Evolutionary conservation across 2,797 vertebrate genomes (phyloP), one percentile per base, ranked within the genome.

Genomic region (Neopelma chrysocephalum): DNA sequence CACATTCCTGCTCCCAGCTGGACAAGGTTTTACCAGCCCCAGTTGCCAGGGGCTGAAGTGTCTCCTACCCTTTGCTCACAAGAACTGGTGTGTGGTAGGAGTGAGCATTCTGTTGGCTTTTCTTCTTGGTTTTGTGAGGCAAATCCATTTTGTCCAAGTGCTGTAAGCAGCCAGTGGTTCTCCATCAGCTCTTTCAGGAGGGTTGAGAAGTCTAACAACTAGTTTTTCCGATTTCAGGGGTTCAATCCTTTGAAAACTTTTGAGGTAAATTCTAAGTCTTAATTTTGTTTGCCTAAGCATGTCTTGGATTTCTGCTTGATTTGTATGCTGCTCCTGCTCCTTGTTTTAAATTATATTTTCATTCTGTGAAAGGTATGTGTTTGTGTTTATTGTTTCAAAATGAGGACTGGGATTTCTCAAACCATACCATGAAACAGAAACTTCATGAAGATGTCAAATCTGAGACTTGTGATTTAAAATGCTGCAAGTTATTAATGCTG

Each of bases 71-170:
- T 73, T 53, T 38, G 29, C 34, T 75, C 17, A 6, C 2, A 43
- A 61, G 34, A 34, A 26, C 15, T 51, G 22, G 4, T 34, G 9
- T 34, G 16, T 6, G 9, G 5, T 26, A 15, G 48, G 45, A 50
- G 7, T 1, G 6, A 43, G 10, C 0, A 1, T 12, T 20, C 2
- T 82, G 16, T 7, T 82, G 58, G 10, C 29, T 72, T 78, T 81
- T 82, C 11, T 47, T 45, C 38, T 56, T 38, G 36, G 17, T 4
- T 89, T 79, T 80, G 20, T 34, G 12, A 51, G 43, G 48, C 3
- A 86, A 57, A 25, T 1, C 2, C 1, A 0, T 7, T 76, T 71
- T 71, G 6, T 43, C 5, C 0, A 0, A 51, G 15, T 21, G 12
- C 31, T 80, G 2, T 4, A 40, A 47, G 14, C 16, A 79, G 53